phyloP scores from a whole-genome alignment of 1,140 invertebrate species.

The Penaeus chinensis region DNA sequence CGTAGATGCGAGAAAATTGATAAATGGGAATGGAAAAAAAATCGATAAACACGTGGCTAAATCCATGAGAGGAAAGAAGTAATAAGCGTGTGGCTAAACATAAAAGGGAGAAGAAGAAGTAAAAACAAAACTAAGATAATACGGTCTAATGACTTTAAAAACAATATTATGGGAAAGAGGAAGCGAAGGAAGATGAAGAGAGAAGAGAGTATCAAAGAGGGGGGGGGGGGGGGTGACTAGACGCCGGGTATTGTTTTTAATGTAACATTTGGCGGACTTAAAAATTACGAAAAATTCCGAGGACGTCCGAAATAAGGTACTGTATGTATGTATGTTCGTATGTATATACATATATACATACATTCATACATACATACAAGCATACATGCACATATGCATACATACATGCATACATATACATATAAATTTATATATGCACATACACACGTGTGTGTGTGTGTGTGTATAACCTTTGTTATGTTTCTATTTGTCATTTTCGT shows the following conservation, averaged over 20 bases:
- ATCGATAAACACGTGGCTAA: not conserved
- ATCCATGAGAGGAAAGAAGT: too few relatives aligned
- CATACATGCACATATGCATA: not conserved
- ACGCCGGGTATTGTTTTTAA: too few relatives aligned
- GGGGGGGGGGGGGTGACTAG: not conserved
- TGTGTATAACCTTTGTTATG: not conserved
- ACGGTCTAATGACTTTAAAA: too few relatives aligned
- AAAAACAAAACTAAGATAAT: too few relatives aligned
- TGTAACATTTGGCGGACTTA: too few relatives aligned
- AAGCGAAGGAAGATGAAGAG: not conserved
- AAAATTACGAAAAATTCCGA: too few relatives aligned
- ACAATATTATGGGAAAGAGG: not conserved
- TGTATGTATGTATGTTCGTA: not conserved
- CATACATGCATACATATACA: slow-evolving; percentile 1
- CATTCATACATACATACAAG: not conserved
- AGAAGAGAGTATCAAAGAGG: not conserved
- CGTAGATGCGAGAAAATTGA: not conserved
- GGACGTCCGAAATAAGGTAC: too few relatives aligned
- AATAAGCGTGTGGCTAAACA: too few relatives aligned
- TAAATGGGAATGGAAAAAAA: slow-evolving; percentile 10
- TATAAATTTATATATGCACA: slow-evolving; percentile 37
- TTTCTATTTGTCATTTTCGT: not conserved
- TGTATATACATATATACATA: slow-evolving; percentile 19
- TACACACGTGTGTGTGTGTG: not conserved
- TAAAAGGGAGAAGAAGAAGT: not conserved